Evolutionary conservation across 2,888 invertebrate genomes (phyloP), one percentile per base, ranked within the genome.

Genomic region (Eristalinus sepulchralis): DNA sequence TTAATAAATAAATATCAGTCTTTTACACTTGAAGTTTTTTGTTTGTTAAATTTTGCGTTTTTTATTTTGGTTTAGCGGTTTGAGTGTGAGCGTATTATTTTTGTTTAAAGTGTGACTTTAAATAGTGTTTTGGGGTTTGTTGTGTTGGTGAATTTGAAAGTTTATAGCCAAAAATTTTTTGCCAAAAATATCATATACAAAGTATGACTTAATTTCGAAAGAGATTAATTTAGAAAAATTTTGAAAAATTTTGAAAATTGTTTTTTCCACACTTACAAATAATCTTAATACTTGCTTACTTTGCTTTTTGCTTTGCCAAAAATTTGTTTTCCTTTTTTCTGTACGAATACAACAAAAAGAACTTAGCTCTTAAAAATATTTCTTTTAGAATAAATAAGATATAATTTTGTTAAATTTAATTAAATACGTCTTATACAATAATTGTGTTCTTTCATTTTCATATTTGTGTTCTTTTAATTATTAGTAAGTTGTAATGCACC

Each of bases 111-210:
- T 73, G 33, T 90, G 89, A 90, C 83, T 88, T 88, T 77, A 83
- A 89, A 84, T 85, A 88, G 3, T 47, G 4, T 47, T n/a, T 47
- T 39, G 47, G 47, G 47, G 17, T 39, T 47, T 6, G 17, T n/a
- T 17, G 27, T 47, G 47, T 9, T 47, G 9, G 17, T 90, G 89
- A 89, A 88, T 87, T 85, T 90, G 90, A 91, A 90, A 88, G 88
- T 90, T 89, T 91, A 90, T 90, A 90, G 90, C 90, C 90, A 90
- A 90, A 88, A 88, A 88, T 88, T 72, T 85, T 57, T 73, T 88
- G 83, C 88, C 85, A 88, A 88, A 88, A 88, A 83, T 88, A 83
- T 86, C 83, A 79, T 83, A 86, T 83, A 86, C 71, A 83, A 79
- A 75, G 70, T 83, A 86, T 86, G 82, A 83, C 78, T 71, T 83